Percentiles rank a stretch among this genome's conserved stretches.
These are phyloP conservation scores for Tolmerus cingulatus DNA, from an alignment of 2,888 invertebrate species.

Conservation along the genomic window DNA sequence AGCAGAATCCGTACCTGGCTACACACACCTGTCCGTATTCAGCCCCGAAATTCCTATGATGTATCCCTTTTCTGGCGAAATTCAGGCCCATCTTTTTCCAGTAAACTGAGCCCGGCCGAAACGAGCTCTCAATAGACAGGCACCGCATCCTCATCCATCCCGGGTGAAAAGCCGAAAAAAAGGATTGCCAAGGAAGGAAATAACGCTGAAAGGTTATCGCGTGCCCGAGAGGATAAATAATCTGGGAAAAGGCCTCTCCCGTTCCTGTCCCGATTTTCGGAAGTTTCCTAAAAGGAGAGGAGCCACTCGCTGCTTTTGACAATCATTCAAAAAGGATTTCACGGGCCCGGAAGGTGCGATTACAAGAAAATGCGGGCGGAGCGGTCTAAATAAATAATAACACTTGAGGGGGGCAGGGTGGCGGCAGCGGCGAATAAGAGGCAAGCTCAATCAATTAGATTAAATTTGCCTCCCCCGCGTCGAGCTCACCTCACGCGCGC, in stretches of 20 bases:
- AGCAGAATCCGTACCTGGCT: neutral
- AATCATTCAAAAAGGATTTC: slow-evolving; percentile 37
- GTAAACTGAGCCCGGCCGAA: neutral
- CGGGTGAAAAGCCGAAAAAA: neutral
- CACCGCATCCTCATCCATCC: neutral
- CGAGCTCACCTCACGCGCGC: neutral
- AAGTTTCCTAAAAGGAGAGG: neutral
- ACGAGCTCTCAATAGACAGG: neutral
- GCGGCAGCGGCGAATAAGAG: neutral
- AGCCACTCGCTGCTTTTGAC: slow-evolving; percentile 20
- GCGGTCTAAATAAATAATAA: slow-evolving; percentile 37
- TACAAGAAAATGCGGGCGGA: slow-evolving; percentile 15
- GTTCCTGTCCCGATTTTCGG: neutral
- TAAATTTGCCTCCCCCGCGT: neutral
- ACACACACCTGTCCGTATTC: neutral
- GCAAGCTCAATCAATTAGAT: slow-evolving; percentile 35
- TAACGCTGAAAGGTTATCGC: slow-evolving; percentile 40
- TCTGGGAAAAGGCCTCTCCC: neutral
- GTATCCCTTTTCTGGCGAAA: neutral
- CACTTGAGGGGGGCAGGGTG: neutral
- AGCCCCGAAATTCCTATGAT: neutral
- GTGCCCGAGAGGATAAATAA: slow-evolving; percentile 30
- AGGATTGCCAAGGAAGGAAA: slow-evolving; percentile 20
- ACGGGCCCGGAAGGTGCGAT: slow-evolving; percentile 14
- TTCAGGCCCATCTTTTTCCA: neutral